Evolutionary conservation across 53 echinoderm and acorn worm genomes (phyloP).

Genomic region (Mesocentrotus franciscanus): DNA sequence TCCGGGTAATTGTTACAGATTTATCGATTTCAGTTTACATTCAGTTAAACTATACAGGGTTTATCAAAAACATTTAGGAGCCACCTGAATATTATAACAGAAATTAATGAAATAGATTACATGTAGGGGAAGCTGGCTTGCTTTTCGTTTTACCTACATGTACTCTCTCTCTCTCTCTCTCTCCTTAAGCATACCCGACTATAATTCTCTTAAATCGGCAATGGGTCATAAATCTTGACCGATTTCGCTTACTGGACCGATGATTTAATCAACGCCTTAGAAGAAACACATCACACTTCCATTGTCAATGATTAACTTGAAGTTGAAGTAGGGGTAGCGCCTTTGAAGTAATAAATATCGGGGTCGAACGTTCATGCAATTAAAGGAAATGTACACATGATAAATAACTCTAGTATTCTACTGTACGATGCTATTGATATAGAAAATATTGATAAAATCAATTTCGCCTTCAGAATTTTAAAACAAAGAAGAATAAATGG

Average conservation of each 20-base stretch:
- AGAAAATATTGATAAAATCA: too few relatives aligned
- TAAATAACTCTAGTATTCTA: too few relatives aligned
- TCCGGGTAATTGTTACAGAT: too few relatives aligned
- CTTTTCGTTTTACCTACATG: not conserved
- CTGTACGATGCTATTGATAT: too few relatives aligned
- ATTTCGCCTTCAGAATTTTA: too few relatives aligned
- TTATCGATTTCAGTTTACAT: too few relatives aligned
- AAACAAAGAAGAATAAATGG: too few relatives aligned
- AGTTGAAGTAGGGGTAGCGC: not conserved
- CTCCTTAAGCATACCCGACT: not conserved
- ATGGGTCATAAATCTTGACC: not conserved
- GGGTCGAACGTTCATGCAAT: not conserved
- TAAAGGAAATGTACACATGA: not conserved
- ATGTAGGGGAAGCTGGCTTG: too few relatives aligned
- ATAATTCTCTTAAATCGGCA: not conserved
- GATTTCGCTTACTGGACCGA: not conserved
- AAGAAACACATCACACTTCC: not conserved
- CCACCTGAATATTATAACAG: too few relatives aligned
- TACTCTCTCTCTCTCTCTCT: not conserved
- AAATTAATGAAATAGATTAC: too few relatives aligned
- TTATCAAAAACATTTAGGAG: too few relatives aligned
- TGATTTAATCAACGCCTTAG: not conserved
- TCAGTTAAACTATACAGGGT: too few relatives aligned
- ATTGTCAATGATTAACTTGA: conserved; percentile 16
- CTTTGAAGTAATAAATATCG: not conserved